A percentile compares a stretch with the other conserved stretches of the same genome.
phyloP scores from a whole-genome alignment of 2,113 vertebrate genomes.

The Rhegmatorhina hoffmannsi region DNA sequence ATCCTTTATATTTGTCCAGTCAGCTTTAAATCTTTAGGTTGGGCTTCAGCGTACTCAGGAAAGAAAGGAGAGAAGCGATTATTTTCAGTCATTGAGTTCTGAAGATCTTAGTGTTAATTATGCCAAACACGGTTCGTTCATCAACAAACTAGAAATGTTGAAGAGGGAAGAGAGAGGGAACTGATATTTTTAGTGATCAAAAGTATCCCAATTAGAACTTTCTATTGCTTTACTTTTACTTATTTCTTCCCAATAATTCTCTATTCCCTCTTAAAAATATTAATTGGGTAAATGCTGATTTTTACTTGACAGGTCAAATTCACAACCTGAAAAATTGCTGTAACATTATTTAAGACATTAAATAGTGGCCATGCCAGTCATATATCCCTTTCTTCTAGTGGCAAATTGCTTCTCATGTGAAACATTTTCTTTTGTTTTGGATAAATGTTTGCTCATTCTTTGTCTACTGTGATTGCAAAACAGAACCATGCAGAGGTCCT shows the following conservation, averaged over 20 bases:
- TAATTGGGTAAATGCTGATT: background rate
- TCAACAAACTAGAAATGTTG: conserved; percentile 83
- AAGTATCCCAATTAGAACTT: conserved; percentile 53
- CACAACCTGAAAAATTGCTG: background rate
- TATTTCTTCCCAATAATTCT: conserved; percentile 1
- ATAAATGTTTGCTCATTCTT: conserved; percentile 28
- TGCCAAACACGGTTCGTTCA: conserved; percentile 84
- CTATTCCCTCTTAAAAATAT: background rate
- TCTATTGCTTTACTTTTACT: conserved; percentile 11
- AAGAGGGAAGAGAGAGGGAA: conserved; percentile 38
- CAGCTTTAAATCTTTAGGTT: conserved; percentile 92
- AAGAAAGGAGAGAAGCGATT: conserved; percentile 92
- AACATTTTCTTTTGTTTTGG: conserved; percentile 35
- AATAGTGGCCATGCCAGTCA: background rate
- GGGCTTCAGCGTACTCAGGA: conserved; percentile 81
- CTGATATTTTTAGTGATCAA: conserved; percentile 63
- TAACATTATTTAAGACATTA: background rate
- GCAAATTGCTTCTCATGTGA: background rate
- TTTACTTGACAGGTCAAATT: background rate
- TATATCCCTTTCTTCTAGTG: background rate
- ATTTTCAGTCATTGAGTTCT: conserved; percentile 93
- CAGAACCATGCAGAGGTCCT: background rate
- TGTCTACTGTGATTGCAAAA: conserved; percentile 11
- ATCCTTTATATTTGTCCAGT: conserved; percentile 94
- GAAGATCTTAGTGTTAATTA: conserved; percentile 91